A percentile compares a stretch with the other conserved stretches of the same genome.
phyloP scores from a whole-genome alignment of 2,888 invertebrate species.

The Mythimna vitellina region DNA sequence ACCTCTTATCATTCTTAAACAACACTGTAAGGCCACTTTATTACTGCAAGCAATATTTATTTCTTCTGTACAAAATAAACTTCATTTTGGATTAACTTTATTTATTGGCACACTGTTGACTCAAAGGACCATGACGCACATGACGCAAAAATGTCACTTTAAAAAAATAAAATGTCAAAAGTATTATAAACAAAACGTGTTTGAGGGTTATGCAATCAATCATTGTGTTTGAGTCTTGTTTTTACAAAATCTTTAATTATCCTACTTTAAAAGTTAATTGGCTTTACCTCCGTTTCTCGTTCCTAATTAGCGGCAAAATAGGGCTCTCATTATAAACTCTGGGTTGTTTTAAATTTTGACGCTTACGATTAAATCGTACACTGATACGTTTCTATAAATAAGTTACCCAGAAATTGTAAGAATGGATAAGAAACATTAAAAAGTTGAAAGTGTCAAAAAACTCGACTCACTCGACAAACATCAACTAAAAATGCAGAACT shows the following conservation, averaged over 20 bases:
- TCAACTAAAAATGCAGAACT: too few species aligned
- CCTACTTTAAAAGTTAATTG: constrained; percentile 36
- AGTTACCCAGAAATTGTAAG: background rate
- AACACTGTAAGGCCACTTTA: constrained; percentile 11
- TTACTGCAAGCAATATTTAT: constrained; percentile 17
- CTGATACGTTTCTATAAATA: constrained; percentile 13
- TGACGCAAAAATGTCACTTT: constrained; percentile 10
- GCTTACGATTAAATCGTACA: background rate
- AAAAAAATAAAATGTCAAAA: constrained; percentile 17
- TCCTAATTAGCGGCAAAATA: constrained; percentile 37
- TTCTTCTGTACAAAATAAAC: constrained; percentile 14
- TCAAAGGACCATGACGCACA: constrained; percentile 22
- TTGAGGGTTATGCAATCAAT: constrained; percentile 32
- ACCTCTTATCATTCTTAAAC: background rate
- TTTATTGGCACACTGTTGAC: constrained; percentile 46
- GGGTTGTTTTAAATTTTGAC: constrained; percentile 14
- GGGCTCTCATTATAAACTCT: background rate
- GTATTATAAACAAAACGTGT: constrained; percentile 5
- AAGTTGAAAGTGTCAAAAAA: too few species aligned
- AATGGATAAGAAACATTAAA: constrained; percentile 3
- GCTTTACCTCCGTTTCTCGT: constrained; percentile 12
- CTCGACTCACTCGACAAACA: too few species aligned
- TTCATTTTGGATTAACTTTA: constrained; percentile 31
- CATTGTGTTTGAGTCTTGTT: constrained; percentile 9
- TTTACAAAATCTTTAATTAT: constrained; percentile 40